Base-by-base conservation (phyloP, 1,140 invertebrate species). In the Orius laevigatus region DNA sequence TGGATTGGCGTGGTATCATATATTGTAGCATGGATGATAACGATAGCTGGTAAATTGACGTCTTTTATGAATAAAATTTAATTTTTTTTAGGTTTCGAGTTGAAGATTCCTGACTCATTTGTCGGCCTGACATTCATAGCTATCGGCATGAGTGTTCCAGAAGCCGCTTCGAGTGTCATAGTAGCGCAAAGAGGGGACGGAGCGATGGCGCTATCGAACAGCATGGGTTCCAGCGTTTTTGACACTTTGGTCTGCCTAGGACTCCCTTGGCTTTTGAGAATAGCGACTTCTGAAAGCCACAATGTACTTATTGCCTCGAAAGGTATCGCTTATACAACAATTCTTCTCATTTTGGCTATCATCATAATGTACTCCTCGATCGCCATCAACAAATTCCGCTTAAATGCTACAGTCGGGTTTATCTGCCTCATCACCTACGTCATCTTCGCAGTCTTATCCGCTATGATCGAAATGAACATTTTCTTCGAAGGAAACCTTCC, bases 71-170 rank as follows among this genome's bases (percentile, higher is more conserved):
- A 3, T 3, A 25, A 25, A 25, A n/a, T n/a, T n/a, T n/a, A n/a
- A n/a, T 52, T 46, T 32, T 32, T 61, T 65, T 51, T 55, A 78
- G 77, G 77, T 39, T 73, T 75, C 58, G 75, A 74, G 6, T 59
- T 79, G 5, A 64, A 65, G 39, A 74, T 79, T 51, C 76, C 77
- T 4, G 78, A 80, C 60, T 80, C 78, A 1, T 76, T 84, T 9
- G 82, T 89, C 81, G 86, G 85, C 10, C 71, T 91, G 47, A 88
- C 85, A 20, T 79, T 91, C 54, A 68, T 91, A 3, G 79, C 79
- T 9, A 79, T 81, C 33, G 85, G 85, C 39, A 87, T 81, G 42
- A 86, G 81, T 41, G 76, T 88, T n/a, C 84, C 84, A 5, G 85
- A 89, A 70, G 84, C 81, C 35, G 77, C 87, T 0, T 83, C 81